phyloP scores from a whole-genome alignment of 2,113 vertebrate species.

The Bostrychus sinensis region DNA sequence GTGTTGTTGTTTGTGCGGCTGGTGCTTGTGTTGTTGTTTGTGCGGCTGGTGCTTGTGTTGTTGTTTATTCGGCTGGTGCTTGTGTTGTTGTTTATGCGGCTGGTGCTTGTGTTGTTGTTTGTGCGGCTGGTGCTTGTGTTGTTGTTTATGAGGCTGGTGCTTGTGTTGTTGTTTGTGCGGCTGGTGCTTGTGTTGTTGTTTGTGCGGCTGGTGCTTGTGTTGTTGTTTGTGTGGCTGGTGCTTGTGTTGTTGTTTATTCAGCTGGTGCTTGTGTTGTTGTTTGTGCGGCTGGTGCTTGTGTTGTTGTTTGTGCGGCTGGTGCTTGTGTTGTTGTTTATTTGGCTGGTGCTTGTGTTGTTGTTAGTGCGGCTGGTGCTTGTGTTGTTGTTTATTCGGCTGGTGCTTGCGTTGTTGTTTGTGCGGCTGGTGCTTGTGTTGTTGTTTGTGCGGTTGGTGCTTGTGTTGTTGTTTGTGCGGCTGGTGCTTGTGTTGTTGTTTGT shows the following conservation, averaged over 20 bases:
- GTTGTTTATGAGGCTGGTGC: too few relatives aligned
- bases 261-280: not conserved
- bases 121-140: conserved; percentile 34
- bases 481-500: not conserved
- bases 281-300: not conserved
- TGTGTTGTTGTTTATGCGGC: not conserved
- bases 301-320: not conserved
- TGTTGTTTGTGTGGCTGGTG: not conserved
- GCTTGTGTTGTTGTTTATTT: not conserved
- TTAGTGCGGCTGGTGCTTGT: too few relatives aligned
- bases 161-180: not conserved
- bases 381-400: not conserved
- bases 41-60: too few relatives aligned
- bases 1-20: not conserved
- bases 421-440: not conserved
- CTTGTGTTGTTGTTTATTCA: too few relatives aligned
- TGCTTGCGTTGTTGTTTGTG: not conserved
- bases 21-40: conserved; percentile 47
- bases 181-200: not conserved
- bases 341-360: conserved; percentile 34
- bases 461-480: too few relatives aligned
- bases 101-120: not conserved
- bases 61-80: not conserved
- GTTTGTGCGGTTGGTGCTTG: not conserved
- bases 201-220: not conserved